A percentile compares a stretch with the other conserved stretches of the same genome.
phyloP scores from a whole-genome alignment of 2,797 vertebrate species.

The Bufotes viridis region DNA sequence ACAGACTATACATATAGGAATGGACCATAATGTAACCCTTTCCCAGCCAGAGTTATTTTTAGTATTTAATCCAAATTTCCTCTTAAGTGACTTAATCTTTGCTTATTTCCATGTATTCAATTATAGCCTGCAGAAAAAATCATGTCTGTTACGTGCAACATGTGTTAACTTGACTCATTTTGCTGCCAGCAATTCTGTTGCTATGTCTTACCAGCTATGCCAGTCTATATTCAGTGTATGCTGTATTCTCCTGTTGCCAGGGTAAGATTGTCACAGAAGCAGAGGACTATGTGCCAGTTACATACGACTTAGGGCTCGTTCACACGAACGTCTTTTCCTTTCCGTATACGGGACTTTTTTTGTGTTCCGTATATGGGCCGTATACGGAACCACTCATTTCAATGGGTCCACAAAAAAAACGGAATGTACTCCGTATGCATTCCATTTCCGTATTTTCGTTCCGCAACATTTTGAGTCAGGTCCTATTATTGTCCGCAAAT shows the following conservation, averaged over 20 bases:
- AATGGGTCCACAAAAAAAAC: too few relatives aligned
- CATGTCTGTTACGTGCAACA: background rate
- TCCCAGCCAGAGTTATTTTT: background rate
- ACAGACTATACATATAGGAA: background rate
- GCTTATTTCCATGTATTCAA: background rate
- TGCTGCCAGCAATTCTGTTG: constrained; percentile 12
- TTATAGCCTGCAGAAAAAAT: background rate
- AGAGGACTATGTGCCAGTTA: background rate
- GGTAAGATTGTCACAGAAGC: constrained; percentile 3
- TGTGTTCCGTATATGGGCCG: too few relatives aligned
- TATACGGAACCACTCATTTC: too few relatives aligned
- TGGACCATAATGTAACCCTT: background rate
- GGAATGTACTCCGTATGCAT: too few relatives aligned
- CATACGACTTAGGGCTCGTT: constrained; percentile 4
- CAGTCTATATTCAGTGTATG: background rate
- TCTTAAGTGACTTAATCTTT: background rate
- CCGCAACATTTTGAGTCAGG: too few relatives aligned
- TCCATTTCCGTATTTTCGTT: too few relatives aligned
- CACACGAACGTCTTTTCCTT: too few relatives aligned
- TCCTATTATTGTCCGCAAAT: too few relatives aligned
- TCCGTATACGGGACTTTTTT: too few relatives aligned
- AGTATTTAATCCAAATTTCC: background rate
- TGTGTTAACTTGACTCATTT: background rate
- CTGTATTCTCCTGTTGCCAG: constrained; percentile 14
- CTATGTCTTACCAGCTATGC: constrained; percentile 14